phyloP scores from a whole-genome alignment of 2,888 invertebrate species.

The Chesias legatella region DNA sequence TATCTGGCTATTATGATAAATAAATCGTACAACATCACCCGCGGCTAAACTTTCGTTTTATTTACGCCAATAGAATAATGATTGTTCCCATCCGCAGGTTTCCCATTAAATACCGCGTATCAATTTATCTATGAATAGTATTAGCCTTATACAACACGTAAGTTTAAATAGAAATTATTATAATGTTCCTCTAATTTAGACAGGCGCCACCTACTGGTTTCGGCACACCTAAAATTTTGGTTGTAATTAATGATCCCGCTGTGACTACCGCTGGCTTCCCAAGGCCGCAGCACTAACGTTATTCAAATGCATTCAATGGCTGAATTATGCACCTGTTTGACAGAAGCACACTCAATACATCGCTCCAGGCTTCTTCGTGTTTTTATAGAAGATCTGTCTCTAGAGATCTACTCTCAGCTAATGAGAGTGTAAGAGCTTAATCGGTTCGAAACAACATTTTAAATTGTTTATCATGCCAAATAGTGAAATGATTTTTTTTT shows the following conservation, averaged over 20 bases:
- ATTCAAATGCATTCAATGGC: slow-evolving; percentile 25
- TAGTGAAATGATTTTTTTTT: no score
- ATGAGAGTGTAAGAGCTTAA: no score
- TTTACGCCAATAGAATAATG: slow-evolving; percentile 8
- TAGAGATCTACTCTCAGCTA: no score
- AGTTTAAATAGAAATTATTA: slow-evolving; percentile 25
- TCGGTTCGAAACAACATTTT: no score
- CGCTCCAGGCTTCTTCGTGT: no score
- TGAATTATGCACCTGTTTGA: slow-evolving; percentile 14
- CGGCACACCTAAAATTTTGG: slow-evolving; percentile 33
- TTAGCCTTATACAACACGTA: slow-evolving; percentile 21
- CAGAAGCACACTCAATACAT: slow-evolving; percentile 12
- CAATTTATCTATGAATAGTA: slow-evolving; percentile 24
- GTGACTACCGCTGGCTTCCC: slow-evolving; percentile 27
- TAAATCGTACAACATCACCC: slow-evolving; percentile 7
- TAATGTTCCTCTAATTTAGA: slow-evolving; percentile 39
- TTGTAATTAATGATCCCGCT: slow-evolving; percentile 35
- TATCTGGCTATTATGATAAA: slow-evolving; percentile 1
- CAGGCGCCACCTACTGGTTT: slow-evolving; percentile 44
- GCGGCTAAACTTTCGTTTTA: slow-evolving; percentile 8
- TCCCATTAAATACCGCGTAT: slow-evolving; percentile 13
- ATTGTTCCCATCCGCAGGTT: slow-evolving; percentile 15
- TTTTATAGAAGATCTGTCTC: no score
- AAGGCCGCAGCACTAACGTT: slow-evolving; percentile 19
- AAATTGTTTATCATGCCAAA: no score